Percentiles rank a stretch among this genome's conserved stretches.
Evolutionary conservation across 2,113 vertebrate species (phyloP).

Genomic region (Ondatra zibethicus): DNA sequence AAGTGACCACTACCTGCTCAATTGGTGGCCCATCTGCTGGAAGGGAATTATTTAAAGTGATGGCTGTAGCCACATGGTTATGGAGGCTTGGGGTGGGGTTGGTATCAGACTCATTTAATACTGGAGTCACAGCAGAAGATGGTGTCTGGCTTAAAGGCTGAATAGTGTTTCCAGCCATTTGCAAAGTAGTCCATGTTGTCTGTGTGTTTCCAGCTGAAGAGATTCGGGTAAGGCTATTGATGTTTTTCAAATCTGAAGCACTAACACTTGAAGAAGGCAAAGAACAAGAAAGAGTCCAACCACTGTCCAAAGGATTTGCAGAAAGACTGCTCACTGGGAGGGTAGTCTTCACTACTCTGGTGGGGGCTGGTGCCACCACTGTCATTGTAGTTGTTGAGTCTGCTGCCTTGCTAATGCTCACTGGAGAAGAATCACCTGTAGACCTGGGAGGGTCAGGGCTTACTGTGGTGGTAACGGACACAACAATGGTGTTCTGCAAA

Average conservation of each 20-base stretch:
- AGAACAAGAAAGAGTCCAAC: constrained; percentile 86
- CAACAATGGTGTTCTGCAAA: constrained; percentile 73
- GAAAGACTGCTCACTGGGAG: constrained; percentile 81
- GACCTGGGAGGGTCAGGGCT: constrained; percentile 74
- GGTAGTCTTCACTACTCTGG: constrained; percentile 80
- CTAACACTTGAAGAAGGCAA: constrained; percentile 85
- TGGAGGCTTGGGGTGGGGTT: constrained; percentile 70
- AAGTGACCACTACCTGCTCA: constrained; percentile 87
- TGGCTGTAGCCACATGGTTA: constrained; percentile 74
- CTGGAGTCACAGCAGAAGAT: constrained; percentile 82
- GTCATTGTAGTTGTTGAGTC: constrained; percentile 34
- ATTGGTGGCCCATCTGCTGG: constrained; percentile 85
- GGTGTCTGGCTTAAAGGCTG: constrained; percentile 94
- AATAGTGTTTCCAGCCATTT: constrained; percentile 95
- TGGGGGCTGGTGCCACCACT: neutral
- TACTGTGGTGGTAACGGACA: constrained; percentile 54
- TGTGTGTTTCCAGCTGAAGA: constrained; percentile 93
- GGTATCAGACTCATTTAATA: constrained; percentile 81
- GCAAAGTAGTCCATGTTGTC: constrained; percentile 98
- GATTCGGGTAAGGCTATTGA: constrained; percentile 87
- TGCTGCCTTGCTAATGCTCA: constrained; percentile 69
- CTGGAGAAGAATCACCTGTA: constrained; percentile 59
- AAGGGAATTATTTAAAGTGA: constrained; percentile 83
- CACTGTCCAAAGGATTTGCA: constrained; percentile 81
- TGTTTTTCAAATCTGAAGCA: constrained; percentile 86